Evolutionary conservation across 2,113 vertebrate species (phyloP).

Genomic region (Python bivittatus): DNA sequence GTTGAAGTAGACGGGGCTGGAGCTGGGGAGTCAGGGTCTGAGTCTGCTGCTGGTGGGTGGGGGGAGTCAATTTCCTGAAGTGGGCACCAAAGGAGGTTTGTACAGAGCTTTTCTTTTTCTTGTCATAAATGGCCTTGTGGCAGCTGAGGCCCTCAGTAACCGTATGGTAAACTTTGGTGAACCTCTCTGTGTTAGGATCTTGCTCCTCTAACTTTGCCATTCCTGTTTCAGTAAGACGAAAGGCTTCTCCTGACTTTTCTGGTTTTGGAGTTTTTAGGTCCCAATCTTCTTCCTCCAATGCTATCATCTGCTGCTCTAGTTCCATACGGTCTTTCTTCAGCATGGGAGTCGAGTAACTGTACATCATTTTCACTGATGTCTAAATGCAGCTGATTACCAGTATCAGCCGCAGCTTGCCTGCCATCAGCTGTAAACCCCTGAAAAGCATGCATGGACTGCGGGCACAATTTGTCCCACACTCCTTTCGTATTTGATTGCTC

Average conservation of each 20-base stretch:
- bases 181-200: neutral
- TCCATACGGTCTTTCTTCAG: neutral
- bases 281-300: neutral
- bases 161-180: neutral
- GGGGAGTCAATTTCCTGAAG: neutral
- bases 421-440: neutral
- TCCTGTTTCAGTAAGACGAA: neutral
- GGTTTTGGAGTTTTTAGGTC: neutral
- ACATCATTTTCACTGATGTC: neutral
- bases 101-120: neutral
- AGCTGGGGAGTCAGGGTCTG: neutral
- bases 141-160: neutral
- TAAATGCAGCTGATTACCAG: neutral
- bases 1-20: neutral
- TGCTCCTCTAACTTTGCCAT: neutral
- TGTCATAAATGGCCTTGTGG: neutral
- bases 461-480: too few species aligned
- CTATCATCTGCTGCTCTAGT: neutral
- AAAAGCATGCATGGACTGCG: too few species aligned
- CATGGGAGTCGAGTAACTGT: neutral
- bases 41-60: neutral
- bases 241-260: too few species aligned
- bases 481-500: too few species aligned
- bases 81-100: neutral
- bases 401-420: neutral